phyloP scores from a whole-genome alignment of 2,113 vertebrate species.

The Rhynchopsitta pachyrhyncha region DNA sequence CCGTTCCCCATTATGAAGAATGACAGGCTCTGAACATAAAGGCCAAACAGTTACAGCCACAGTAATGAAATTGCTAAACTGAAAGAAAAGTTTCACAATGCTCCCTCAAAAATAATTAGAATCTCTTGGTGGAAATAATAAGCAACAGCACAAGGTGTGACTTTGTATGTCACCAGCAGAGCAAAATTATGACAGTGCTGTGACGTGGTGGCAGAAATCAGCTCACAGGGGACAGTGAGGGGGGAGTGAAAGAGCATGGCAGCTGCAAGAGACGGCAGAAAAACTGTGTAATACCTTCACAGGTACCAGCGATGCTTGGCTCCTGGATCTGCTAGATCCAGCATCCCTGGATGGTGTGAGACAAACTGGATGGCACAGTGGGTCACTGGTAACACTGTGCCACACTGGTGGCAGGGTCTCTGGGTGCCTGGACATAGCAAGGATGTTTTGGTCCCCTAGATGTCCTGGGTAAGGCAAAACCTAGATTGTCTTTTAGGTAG shows the following conservation, averaged over 20 bases:
- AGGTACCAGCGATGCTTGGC: neutral
- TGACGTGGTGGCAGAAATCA: neutral
- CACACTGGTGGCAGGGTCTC: neutral
- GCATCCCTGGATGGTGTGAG: neutral
- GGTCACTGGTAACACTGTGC: neutral
- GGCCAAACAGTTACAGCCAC: neutral
- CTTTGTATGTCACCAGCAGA: neutral
- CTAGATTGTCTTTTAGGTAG: neutral
- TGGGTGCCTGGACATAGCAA: neutral
- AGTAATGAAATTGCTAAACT: neutral
- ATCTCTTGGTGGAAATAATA: neutral
- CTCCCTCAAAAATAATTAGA: neutral
- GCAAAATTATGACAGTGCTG: neutral
- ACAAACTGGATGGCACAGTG: neutral
- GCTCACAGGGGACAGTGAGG: neutral
- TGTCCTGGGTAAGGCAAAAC: neutral
- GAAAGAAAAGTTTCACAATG: neutral
- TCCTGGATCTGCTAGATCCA: neutral
- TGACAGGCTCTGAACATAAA: neutral
- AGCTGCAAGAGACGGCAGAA: fast-evolving
- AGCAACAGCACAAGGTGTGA: neutral
- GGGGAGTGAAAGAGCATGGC: fast-evolving
- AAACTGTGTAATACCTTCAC: neutral
- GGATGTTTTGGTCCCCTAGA: fast-evolving
- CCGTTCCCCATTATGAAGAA: neutral